These are phyloP conservation scores for Camelus bactrianus DNA, from an alignment of 2,113 vertebrate species.

Conservation along the genomic window DNA sequence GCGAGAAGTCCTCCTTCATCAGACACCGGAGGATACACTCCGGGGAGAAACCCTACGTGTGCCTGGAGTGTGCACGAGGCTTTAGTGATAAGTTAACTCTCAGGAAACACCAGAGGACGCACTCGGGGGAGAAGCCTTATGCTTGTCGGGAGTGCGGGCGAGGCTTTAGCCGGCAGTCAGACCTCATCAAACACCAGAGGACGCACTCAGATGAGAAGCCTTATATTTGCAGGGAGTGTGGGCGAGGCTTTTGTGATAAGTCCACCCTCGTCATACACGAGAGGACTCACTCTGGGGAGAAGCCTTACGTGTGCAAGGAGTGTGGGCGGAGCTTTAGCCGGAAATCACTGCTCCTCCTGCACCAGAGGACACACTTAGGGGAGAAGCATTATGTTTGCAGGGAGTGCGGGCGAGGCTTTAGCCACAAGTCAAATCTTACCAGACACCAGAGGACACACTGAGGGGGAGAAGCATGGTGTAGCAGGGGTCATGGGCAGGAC, in stretches of 20 bases:
- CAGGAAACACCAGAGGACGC: not conserved
- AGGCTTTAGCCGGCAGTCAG: not conserved
- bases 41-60: not conserved
- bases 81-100: not conserved
- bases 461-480: accelerated
- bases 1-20: not conserved
- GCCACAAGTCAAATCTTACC: not conserved
- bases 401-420: not conserved
- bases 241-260: not conserved
- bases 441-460: not conserved
- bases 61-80: not conserved
- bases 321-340: not conserved
- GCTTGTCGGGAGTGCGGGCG: not conserved
- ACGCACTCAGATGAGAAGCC: not conserved
- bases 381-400: not conserved
- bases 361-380: not conserved
- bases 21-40: not conserved
- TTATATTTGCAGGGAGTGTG: not conserved
- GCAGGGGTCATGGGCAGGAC: not conserved
- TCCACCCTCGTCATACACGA: not conserved
- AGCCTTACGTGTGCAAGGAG: not conserved
- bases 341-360: not conserved
- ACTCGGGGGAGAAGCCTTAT: not conserved
- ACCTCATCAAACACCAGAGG: not conserved
- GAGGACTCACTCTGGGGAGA: not conserved